Evolutionary conservation across 1,140 invertebrate species (phyloP).

Genomic region (Liolophura sinensis): DNA sequence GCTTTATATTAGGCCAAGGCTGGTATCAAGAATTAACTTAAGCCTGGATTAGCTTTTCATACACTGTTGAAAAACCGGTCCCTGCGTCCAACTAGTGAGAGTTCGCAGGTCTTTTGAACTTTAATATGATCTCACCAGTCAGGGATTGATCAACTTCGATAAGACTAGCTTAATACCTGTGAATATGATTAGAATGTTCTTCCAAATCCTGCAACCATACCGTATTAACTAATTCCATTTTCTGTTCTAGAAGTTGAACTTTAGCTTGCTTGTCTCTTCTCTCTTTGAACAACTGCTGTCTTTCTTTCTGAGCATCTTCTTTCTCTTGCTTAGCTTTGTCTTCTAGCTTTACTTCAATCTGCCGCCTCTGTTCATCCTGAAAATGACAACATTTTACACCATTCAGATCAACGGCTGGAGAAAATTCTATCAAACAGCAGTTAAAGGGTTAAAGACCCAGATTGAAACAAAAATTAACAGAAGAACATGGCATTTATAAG

Average conservation of each 20-base stretch:
- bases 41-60: too few species aligned
- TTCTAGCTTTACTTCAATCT: conserved; percentile 92
- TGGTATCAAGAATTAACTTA: too few species aligned
- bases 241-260: conserved; percentile 86
- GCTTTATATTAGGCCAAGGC: too few species aligned
- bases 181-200: too few species aligned
- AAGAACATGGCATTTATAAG: not conserved
- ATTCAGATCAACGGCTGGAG: not conserved
- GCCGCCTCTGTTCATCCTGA: conserved; percentile 79
- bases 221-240: conserved; percentile 84
- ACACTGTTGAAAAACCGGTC: too few species aligned
- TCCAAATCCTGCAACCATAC: conserved; percentile 64
- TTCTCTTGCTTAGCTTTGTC: conserved; percentile 86
- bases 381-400: conserved; percentile 28
- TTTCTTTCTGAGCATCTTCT: conserved; percentile 80
- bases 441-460: too few species aligned
- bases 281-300: conserved; percentile 82
- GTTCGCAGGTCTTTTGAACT: too few species aligned
- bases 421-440: too few species aligned
- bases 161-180: too few species aligned
- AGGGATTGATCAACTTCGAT: too few species aligned
- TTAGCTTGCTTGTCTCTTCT: conserved; percentile 85
- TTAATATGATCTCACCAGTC: too few species aligned
- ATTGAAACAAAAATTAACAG: not conserved
- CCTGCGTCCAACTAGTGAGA: too few species aligned